Evolutionary conservation across 2,888 invertebrate species (phyloP).

Genomic region (Morpho deidamia): DNA sequence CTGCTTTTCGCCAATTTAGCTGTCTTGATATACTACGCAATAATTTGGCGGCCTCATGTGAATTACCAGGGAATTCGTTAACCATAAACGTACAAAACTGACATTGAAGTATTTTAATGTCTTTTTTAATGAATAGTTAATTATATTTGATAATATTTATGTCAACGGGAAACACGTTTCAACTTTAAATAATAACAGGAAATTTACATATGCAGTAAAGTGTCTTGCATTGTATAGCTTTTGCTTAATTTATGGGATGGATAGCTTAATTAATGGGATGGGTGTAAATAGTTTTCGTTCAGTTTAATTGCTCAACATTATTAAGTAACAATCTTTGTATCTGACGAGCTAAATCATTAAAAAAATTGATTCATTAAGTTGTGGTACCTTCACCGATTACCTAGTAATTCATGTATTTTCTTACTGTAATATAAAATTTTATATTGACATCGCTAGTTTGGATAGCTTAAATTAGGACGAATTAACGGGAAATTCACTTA

Average conservation of each 20-base stretch:
- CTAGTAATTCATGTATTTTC: too few species aligned
- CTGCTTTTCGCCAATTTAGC: slow-evolving; percentile 24
- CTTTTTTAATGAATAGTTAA: slow-evolving; percentile 18
- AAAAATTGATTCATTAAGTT: too few species aligned
- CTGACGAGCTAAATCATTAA: too few species aligned
- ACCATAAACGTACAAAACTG: slow-evolving; percentile 9
- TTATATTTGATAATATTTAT: slow-evolving; percentile 10
- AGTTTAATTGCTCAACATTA: too few species aligned
- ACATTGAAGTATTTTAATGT: slow-evolving; percentile 18
- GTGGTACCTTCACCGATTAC: too few species aligned
- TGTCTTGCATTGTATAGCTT: background rate
- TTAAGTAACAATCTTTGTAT: too few species aligned
- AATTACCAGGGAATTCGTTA: slow-evolving; percentile 12
- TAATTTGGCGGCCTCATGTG: slow-evolving; percentile 12
- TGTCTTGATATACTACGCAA: slow-evolving; percentile 17
- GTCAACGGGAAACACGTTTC: slow-evolving; percentile 1
- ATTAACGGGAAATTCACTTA: too few species aligned
- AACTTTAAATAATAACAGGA: background rate
- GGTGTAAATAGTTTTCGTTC: too few species aligned
- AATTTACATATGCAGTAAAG: background rate
- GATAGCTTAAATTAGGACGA: too few species aligned
- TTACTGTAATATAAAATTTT: too few species aligned
- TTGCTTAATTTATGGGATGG: background rate
- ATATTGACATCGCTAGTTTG: too few species aligned
- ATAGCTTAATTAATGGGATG: too few species aligned